Conservation (phyloP, 1,140 invertebrate species). For the Aphelenchoides besseyi region DNA sequence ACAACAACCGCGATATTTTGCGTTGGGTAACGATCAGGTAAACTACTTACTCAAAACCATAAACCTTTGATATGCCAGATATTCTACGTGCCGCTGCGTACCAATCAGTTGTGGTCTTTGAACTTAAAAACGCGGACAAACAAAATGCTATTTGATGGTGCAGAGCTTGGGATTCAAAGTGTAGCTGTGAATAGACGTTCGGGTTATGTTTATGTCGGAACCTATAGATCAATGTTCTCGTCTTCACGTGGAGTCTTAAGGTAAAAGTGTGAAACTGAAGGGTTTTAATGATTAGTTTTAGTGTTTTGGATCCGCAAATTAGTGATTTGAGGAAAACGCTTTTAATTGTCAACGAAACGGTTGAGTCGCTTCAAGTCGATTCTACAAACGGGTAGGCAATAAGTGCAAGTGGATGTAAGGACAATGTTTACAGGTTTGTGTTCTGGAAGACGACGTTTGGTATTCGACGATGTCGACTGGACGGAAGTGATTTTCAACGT, state of each 20-base stretch:
- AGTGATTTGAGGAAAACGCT: conserved; percentile 12
- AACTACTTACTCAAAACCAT: no score
- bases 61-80: neutral
- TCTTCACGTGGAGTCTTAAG: no score
- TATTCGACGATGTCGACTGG: conserved; percentile 21
- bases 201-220: conserved; percentile 19
- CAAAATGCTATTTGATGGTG: conserved; percentile 7
- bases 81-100: neutral
- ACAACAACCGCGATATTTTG: conserved; percentile 6
- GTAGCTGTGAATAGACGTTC: conserved; percentile 18
- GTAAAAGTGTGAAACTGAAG: no score
- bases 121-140: neutral
- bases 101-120: neutral
- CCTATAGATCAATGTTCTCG: conserved; percentile 20
- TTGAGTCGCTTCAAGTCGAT: conserved; percentile 4
- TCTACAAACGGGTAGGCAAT: conserved; percentile 15
- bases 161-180: neutral
- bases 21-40: conserved; percentile 3
- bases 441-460: conserved; percentile 25
- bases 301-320: conserved; percentile 10
- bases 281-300: neutral
- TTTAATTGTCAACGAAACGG: conserved; percentile 7
- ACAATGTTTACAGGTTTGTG: conserved; percentile 8
- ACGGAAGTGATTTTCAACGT: conserved; percentile 12
- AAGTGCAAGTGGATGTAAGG: neutral